Conservation (phyloP, 2,113 vertebrate species). For the Alexandromys fortis region DNA sequence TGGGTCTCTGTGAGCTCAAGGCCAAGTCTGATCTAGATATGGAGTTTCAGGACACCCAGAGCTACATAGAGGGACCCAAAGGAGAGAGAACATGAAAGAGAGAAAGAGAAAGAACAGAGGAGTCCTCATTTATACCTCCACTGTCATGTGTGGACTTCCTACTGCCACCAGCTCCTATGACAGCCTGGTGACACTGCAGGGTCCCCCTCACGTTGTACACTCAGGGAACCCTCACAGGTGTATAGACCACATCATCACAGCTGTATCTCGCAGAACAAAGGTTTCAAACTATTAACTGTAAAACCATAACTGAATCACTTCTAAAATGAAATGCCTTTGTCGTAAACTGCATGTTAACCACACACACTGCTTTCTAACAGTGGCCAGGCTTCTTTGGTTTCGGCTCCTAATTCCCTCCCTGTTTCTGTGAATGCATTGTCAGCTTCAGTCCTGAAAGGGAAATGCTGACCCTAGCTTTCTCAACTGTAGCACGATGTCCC, state of each 20-base stretch:
- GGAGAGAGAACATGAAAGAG: not conserved
- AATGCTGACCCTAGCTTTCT: not conserved
- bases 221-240: not conserved
- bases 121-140: not conserved
- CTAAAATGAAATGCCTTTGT: not conserved
- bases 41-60: not conserved
- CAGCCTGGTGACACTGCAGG: accelerated
- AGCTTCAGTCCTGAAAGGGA: not conserved
- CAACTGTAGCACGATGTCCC: accelerated
- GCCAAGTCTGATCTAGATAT: not conserved
- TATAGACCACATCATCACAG: not conserved
- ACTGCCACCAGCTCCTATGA: too few species aligned
- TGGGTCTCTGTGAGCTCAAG: not conserved
- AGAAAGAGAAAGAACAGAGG: not conserved
- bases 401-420: not conserved
- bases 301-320: not conserved
- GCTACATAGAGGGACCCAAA: not conserved
- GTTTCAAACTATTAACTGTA: not conserved
- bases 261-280: not conserved
- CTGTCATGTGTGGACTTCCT: not conserved
- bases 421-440: not conserved
- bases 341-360: not conserved
- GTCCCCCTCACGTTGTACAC: not conserved
- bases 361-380: not conserved
- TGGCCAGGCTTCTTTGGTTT: not conserved